A percentile compares a stretch with the other conserved stretches of the same genome.
phyloP scores from a whole-genome alignment of 2,113 vertebrate species.

The Clarias magur region DNA sequence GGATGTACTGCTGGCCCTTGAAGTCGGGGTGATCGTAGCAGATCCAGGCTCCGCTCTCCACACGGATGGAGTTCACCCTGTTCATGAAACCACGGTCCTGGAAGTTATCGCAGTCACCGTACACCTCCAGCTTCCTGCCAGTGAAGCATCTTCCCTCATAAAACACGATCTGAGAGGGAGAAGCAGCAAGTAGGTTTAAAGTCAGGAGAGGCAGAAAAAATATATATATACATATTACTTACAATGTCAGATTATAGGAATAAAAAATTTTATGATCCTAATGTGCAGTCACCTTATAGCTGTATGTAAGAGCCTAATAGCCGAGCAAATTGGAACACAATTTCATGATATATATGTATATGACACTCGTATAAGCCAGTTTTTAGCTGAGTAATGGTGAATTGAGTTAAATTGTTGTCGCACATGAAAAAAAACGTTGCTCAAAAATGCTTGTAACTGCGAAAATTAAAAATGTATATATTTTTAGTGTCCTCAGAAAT shows the following conservation, averaged over 20 bases:
- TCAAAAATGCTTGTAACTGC: neutral
- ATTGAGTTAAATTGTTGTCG: neutral
- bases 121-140: constrained; percentile 83
- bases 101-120: constrained; percentile 86
- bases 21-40: constrained; percentile 87
- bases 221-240: neutral
- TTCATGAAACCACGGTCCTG: constrained; percentile 89
- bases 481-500: neutral
- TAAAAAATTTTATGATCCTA: neutral
- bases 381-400: neutral
- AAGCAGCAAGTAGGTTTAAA: neutral
- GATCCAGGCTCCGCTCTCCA: constrained; percentile 87
- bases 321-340: neutral
- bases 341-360: neutral
- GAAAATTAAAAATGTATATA: neutral
- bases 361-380: neutral
- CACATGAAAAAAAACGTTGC: neutral
- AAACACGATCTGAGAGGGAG: constrained; percentile 77
- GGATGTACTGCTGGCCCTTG: constrained; percentile 85
- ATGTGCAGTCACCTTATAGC: neutral
- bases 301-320: neutral
- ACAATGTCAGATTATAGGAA: neutral
- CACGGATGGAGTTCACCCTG: constrained; percentile 85
- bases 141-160: constrained; percentile 90
- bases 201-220: neutral